Percentiles rank a stretch among this genome's conserved stretches.
Evolutionary conservation across 2,888 invertebrate genomes (phyloP).

Genomic region (Tetragonisca angustula): DNA sequence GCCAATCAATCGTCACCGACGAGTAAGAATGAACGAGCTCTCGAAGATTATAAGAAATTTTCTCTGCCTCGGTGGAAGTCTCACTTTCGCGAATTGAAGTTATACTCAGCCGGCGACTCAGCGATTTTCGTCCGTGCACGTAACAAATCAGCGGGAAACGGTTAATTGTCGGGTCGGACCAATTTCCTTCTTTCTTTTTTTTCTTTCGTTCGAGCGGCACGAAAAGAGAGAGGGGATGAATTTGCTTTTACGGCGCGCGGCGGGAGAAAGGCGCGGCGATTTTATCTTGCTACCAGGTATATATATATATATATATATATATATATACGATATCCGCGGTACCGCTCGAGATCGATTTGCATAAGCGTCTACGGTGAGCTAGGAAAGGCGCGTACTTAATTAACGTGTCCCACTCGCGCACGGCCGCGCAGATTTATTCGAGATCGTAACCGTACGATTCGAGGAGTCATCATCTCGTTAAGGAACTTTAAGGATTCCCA

Average conservation of each 20-base stretch:
- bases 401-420: slow-evolving; percentile 63
- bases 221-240: neutral
- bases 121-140: slow-evolving; percentile 19
- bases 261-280: slow-evolving; percentile 55
- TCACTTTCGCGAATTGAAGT: neutral
- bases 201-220: neutral
- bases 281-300: slow-evolving; percentile 39
- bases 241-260: slow-evolving; percentile 42
- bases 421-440: slow-evolving; percentile 55
- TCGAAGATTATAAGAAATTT: neutral
- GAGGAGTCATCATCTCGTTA: slow-evolving; percentile 64
- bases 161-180: slow-evolving; percentile 44
- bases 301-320: too few species aligned
- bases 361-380: slow-evolving; percentile 61
- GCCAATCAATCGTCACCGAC: neutral
- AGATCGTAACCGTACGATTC: slow-evolving; percentile 61
- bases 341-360: slow-evolving; percentile 66
- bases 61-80: neutral
- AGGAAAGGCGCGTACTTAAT: slow-evolving; percentile 68
- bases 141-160: slow-evolving; percentile 53
- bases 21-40: neutral
- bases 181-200: neutral
- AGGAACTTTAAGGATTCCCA: slow-evolving; percentile 57
- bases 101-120: neutral
- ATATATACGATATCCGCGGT: slow-evolving; percentile 46